Base-by-base conservation (phyloP, 1,140 invertebrate genomes). In the Drosophila nebulosa region DNA sequence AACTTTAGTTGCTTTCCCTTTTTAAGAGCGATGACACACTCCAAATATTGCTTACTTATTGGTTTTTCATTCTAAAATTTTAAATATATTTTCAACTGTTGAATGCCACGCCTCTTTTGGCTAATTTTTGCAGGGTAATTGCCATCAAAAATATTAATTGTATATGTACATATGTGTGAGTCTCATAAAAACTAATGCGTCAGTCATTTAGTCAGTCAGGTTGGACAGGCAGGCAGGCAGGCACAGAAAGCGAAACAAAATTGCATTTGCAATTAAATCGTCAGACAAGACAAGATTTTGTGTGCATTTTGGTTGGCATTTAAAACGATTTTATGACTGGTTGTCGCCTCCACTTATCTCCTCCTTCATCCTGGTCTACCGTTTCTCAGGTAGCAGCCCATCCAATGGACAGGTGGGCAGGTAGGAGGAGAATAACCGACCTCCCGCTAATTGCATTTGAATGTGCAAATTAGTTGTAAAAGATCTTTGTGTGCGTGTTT, bases 391-490 rank as follows among this genome's bases (percentile, higher is more conserved):
- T 61, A 71, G 60, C 30, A 27, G 5, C 27, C 16, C 14, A 21
- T 21, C 16, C 4, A 39, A 39, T 32, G 30, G 30, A 4, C 1
- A 32, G 30, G n/a, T 14, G 4, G 39, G 39, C 18, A 46, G 39
- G 39, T 46, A 46, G 39, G 39, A 18, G 7, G 39, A 7, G 7
- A 4, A 24, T 35, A 59, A 61, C 26, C 35, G 50, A 56, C 22
- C 53, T 42, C 51, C 51, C 50, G 63, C 51, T 71, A 71, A 71
- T 71, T 71, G 63, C 63, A 71, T 71, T 71, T 27, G 63, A 71
- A 71, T 71, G 69, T 56, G 57, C 58, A 67, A 72, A 72, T 72
- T 72, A 61, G 64, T 59, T 67, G 64, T 67, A 72, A 72, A 67
- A 62, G 58, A 65, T 66, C 36, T 46, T 3, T 32, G 14, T 32